phyloP scores from a whole-genome alignment of 2,113 vertebrate genomes.

The Rhadina sibilatrix region DNA sequence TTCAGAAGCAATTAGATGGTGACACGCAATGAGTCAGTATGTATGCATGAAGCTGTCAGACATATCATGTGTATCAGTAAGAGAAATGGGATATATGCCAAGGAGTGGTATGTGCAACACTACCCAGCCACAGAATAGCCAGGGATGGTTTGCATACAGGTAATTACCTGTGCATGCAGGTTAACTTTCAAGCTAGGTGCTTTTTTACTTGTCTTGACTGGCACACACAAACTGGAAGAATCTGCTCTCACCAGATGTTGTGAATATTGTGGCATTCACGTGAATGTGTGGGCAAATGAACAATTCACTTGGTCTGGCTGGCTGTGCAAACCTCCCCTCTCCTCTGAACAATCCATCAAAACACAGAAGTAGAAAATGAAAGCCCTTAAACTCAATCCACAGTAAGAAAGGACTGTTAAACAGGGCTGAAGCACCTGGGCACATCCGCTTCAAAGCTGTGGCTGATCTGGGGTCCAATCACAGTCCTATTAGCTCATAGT shows the following conservation, averaged over 20 bases:
- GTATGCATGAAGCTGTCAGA: neutral
- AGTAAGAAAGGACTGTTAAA: neutral
- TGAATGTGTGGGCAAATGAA: neutral
- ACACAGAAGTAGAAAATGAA: neutral
- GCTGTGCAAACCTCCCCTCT: neutral
- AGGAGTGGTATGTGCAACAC: neutral
- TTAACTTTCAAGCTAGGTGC: neutral
- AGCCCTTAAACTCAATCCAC: neutral
- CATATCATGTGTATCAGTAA: neutral
- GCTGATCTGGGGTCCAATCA: neutral
- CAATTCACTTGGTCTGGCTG: neutral
- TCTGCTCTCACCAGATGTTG: neutral
- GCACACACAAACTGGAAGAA: neutral
- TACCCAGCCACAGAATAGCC: neutral
- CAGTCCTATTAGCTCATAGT: neutral
- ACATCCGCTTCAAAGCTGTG: neutral
- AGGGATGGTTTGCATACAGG: neutral
- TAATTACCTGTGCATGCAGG: neutral
- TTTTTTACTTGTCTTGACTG: neutral
- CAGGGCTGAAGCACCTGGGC: neutral
- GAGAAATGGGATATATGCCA: neutral
- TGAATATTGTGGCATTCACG: neutral
- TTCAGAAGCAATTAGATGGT: conserved; percentile 25
- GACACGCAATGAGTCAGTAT: conserved; percentile 9
- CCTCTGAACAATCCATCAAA: neutral